Percentiles rank a stretch among this genome's conserved stretches.
Evolutionary conservation across 2,888 invertebrate species (phyloP).

Genomic region (Tetragonula carbonaria): DNA sequence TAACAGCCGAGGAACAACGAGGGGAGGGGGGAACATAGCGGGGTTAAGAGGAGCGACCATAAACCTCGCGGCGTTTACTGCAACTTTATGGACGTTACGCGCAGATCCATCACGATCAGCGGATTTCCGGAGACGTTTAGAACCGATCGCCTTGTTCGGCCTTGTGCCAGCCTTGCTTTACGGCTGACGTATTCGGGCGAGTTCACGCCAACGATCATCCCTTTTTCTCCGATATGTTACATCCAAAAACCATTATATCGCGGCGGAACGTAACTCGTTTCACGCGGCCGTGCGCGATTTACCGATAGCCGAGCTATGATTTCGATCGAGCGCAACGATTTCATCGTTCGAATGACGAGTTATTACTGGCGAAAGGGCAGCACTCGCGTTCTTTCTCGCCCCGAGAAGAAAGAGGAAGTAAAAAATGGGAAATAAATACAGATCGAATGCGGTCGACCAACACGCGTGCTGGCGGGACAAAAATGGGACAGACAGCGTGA

Average conservation of each 20-base stretch:
- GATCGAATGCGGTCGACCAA: not conserved
- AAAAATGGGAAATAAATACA: not conserved
- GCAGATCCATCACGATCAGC: slow-evolving; percentile 78
- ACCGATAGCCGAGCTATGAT: too few relatives aligned
- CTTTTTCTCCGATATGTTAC: not conserved
- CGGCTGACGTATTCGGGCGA: slow-evolving; percentile 24
- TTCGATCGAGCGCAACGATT: too few relatives aligned
- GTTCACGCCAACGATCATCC: not conserved
- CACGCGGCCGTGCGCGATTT: too few relatives aligned
- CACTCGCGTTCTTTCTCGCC: too few relatives aligned
- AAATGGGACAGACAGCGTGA: slow-evolving; percentile 10
- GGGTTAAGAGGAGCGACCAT: slow-evolving; percentile 57
- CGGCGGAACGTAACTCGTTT: not conserved
- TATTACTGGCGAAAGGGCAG: too few relatives aligned
- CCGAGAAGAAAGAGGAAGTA: too few relatives aligned
- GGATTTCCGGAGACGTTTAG: slow-evolving; percentile 72
- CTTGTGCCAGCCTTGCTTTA: slow-evolving; percentile 21
- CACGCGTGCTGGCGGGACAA: not conserved
- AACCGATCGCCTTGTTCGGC: slow-evolving; percentile 34
- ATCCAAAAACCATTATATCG: too few relatives aligned
- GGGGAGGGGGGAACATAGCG: not conserved
- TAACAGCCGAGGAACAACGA: slow-evolving; percentile 68
- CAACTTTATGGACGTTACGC: slow-evolving; percentile 79
- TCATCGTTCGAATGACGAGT: too few relatives aligned
- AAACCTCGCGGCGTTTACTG: slow-evolving; percentile 69